Conservation (phyloP, 2,888 invertebrate genomes). For the Trichopoda pennipes region DNA sequence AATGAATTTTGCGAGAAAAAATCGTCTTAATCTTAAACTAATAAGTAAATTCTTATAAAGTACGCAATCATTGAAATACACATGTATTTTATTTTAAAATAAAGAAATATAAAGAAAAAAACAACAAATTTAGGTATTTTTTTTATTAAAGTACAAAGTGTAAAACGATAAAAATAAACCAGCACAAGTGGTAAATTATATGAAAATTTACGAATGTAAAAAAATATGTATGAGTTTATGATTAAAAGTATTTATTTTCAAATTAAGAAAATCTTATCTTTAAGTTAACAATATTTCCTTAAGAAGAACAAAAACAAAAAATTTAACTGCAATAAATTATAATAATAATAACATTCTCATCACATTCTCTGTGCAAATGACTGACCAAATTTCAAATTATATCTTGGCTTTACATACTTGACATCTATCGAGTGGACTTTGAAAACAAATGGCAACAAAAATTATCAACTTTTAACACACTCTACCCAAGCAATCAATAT, state of each 20-base stretch:
- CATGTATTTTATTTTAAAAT: too few relatives aligned
- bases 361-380: not conserved
- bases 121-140: slow-evolving; percentile 39
- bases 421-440: not conserved
- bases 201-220: not conserved
- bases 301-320: not conserved
- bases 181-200: slow-evolving; percentile 12
- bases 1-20: too few relatives aligned
- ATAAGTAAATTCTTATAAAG: too few relatives aligned
- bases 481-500: not conserved
- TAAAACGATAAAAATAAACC: slow-evolving; percentile 50
- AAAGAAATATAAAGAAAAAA: too few relatives aligned
- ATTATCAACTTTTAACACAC: too few relatives aligned
- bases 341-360: not conserved
- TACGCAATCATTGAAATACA: too few relatives aligned
- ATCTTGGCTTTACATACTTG: not conserved
- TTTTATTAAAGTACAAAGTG: slow-evolving; percentile 61
- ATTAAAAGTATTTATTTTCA: slow-evolving; percentile 17
- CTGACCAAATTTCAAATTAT: too few relatives aligned
- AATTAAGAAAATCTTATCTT: not conserved
- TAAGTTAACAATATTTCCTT: slow-evolving; percentile 6
- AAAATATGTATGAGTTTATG: not conserved
- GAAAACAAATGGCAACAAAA: not conserved
- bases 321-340: too few relatives aligned
- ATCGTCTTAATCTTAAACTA: too few relatives aligned